phyloP scores from a whole-genome alignment of 2,113 vertebrate species.

The Recurvirostra avosetta region DNA sequence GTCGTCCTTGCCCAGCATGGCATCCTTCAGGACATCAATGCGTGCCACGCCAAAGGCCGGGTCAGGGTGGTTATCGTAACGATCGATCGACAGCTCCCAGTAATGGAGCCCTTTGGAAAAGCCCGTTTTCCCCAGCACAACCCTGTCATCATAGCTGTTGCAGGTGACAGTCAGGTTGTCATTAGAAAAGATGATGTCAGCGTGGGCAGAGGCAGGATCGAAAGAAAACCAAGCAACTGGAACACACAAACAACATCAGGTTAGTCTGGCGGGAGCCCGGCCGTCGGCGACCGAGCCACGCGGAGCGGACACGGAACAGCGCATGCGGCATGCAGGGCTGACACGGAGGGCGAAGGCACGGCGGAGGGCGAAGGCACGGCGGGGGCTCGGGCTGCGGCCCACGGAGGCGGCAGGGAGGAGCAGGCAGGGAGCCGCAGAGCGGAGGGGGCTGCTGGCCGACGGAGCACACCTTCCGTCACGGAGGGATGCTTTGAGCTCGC shows the following conservation, averaged over 20 bases:
- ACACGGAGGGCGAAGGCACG: too few species aligned
- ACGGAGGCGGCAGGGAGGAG: not conserved
- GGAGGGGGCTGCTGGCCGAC: not conserved
- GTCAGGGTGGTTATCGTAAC: conserved; percentile 97
- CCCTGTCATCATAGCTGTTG: conserved; percentile 97
- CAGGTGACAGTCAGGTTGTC: conserved; percentile 98
- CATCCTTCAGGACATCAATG: conserved; percentile 90
- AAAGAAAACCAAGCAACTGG: conserved; percentile 98
- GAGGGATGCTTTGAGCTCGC: not conserved
- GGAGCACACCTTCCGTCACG: not conserved
- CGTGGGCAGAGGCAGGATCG: conserved; percentile 88
- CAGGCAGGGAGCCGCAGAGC: not conserved
- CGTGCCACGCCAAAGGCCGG: conserved; percentile 94
- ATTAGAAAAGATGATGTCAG: conserved; percentile 96
- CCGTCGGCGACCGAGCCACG: not conserved
- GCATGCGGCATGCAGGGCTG: conserved; percentile 63
- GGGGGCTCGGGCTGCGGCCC: not conserved
- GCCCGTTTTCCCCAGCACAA: conserved; percentile 89
- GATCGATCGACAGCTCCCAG: conserved; percentile 95
- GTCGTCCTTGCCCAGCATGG: conserved; percentile 98
- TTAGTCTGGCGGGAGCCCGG: not conserved
- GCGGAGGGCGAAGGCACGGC: not conserved
- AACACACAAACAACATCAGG: not conserved
- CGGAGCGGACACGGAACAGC: not conserved
- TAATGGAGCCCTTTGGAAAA: conserved; percentile 97